These are phyloP conservation scores for Tridacna gigas DNA, from an alignment of 2,888 invertebrate genomes.

Conservation along the genomic window DNA sequence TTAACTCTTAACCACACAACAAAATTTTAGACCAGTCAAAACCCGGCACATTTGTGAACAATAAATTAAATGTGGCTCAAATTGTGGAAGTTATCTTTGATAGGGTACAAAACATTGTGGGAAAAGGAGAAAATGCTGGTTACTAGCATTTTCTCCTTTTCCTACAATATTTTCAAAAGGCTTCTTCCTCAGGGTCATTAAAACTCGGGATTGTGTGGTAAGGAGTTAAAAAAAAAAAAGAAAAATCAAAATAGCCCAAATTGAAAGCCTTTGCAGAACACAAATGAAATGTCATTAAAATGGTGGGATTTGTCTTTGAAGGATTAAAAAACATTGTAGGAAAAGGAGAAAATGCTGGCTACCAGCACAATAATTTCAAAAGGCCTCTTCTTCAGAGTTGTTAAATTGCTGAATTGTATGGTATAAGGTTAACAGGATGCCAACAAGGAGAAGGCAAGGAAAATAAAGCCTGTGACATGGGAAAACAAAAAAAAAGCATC, in stretches of 20 bases:
- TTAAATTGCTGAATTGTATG: background rate
- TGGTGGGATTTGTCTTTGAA: background rate
- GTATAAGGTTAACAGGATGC: background rate
- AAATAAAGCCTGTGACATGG: background rate
- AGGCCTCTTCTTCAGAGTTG: background rate
- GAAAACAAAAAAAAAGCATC: background rate
- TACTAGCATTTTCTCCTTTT: background rate
- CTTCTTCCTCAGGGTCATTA: background rate
- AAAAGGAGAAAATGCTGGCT: background rate
- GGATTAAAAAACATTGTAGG: background rate
- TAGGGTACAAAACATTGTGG: background rate
- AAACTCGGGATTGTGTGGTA: background rate
- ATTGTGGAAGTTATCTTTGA: background rate
- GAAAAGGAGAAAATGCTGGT: background rate
- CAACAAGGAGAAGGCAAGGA: background rate
- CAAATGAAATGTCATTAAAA: no score
- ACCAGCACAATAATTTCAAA: background rate
- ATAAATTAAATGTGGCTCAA: no score
- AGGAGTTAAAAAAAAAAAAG: no score
- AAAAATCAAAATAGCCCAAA: no score
- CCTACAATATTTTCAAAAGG: background rate
- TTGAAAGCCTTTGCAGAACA: no score
- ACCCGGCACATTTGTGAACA: no score
- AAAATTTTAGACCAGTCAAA: no score
- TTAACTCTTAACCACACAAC: no score